phyloP scores from a whole-genome alignment of 2,797 vertebrate species.

The Semaprochilodus insignis region DNA sequence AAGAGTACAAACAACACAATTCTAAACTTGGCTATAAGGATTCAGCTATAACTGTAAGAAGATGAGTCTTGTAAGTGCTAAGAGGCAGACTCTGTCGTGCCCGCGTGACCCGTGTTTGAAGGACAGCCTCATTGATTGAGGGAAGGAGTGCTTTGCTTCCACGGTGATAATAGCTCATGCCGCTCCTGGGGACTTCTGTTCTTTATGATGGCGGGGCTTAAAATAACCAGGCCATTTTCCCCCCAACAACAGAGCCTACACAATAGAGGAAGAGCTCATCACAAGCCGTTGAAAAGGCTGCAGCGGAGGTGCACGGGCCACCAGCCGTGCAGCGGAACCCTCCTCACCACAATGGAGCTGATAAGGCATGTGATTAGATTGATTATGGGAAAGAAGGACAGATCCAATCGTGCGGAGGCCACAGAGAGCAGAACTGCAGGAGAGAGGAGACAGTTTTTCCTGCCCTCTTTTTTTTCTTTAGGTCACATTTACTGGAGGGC shows the following conservation, averaged over 20 bases:
- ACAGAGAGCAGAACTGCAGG: constrained; percentile 25
- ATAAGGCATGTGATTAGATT: constrained; percentile 77
- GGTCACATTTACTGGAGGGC: not conserved
- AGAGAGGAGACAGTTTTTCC: constrained; percentile 13
- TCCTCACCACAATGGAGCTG: constrained; percentile 42
- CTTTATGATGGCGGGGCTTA: constrained; percentile 71
- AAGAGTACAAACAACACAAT: too few relatives aligned
- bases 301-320: constrained; percentile 53
- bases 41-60: not conserved
- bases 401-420: constrained; percentile 42
- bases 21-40: not conserved
- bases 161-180: constrained; percentile 68
- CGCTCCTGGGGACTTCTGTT: constrained; percentile 59
- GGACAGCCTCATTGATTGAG: constrained; percentile 70
- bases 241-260: constrained; percentile 64
- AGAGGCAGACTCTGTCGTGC: constrained; percentile 39
- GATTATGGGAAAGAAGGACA: constrained; percentile 65
- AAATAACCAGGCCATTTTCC: constrained; percentile 68
- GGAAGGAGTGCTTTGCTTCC: constrained; percentile 69
- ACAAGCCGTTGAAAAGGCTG: constrained; percentile 65
- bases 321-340: constrained; percentile 25
- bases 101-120: constrained; percentile 63
- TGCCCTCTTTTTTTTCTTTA: not conserved
- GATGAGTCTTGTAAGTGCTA: not conserved
- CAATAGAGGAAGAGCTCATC: constrained; percentile 74